Conservation (phyloP, 2,113 vertebrate genomes). For the Zosterops hypoxanthus region DNA sequence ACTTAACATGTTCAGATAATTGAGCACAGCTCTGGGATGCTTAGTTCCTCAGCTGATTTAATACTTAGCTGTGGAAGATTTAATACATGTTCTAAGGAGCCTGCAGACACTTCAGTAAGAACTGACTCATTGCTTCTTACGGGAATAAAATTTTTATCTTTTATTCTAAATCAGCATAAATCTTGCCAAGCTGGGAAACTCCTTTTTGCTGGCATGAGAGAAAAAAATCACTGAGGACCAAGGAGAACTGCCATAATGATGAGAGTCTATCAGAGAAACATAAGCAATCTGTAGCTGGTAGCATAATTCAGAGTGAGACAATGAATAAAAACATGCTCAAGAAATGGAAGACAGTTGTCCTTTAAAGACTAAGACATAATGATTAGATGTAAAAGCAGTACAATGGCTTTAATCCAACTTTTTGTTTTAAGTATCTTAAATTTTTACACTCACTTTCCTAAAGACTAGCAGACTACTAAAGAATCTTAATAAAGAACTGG, state of each 20-base stretch:
- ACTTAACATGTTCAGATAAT: background rate
- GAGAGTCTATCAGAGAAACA: background rate
- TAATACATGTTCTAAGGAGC: background rate
- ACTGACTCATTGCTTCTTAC: background rate
- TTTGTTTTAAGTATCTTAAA: background rate
- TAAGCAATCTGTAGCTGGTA: background rate
- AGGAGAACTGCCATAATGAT: background rate
- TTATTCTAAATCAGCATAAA: constrained; percentile 6
- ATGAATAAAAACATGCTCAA: background rate
- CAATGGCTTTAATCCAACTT: background rate
- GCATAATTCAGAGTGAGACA: background rate
- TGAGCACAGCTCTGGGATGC: background rate
- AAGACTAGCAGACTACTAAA: background rate
- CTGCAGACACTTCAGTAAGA: background rate
- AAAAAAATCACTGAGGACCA: background rate
- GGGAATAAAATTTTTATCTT: background rate
- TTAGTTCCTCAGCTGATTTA: background rate
- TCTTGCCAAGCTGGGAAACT: background rate
- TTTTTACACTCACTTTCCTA: background rate
- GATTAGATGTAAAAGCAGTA: background rate
- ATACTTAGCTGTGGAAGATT: background rate
- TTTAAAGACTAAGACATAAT: background rate
- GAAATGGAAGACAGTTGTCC: background rate
- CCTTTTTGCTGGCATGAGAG: background rate
- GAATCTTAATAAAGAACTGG: background rate